Percentiles rank a stretch among this genome's conserved stretches.
Evolutionary conservation across 1,140 invertebrate genomes (phyloP).

Genomic region (Philopotamus ludificatus): DNA sequence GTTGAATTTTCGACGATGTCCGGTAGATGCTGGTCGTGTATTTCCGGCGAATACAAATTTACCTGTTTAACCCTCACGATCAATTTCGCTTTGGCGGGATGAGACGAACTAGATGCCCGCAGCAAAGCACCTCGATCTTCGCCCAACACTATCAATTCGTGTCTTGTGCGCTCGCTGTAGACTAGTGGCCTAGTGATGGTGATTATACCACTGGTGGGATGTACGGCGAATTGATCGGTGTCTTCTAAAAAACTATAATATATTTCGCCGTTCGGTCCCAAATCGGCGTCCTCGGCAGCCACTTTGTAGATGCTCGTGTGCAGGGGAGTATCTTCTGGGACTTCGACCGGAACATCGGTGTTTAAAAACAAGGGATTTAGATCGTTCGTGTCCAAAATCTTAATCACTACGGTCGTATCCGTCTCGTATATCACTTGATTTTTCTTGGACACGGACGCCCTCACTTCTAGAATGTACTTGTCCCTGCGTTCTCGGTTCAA

Average conservation of each 20-base stretch:
- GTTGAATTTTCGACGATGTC: slow-evolving; percentile 82
- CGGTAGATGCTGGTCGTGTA: slow-evolving; percentile 75
- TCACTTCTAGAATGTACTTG: slow-evolving; percentile 76
- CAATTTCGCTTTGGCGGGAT: slow-evolving; percentile 70
- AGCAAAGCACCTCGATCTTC: slow-evolving; percentile 76
- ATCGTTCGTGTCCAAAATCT: slow-evolving; percentile 87
- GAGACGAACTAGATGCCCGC: slow-evolving; percentile 59
- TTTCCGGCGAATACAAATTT: slow-evolving; percentile 83
- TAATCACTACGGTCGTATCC: slow-evolving; percentile 74
- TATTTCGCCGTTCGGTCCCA: slow-evolving; percentile 92
- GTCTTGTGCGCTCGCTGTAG: slow-evolving; percentile 65
- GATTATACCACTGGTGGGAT: slow-evolving; percentile 88
- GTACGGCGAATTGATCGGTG: slow-evolving; percentile 84
- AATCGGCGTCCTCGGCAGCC: slow-evolving; percentile 89
- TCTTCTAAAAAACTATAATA: slow-evolving; percentile 90
- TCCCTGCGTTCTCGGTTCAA: slow-evolving; percentile 89
- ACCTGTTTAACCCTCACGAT: slow-evolving; percentile 79
- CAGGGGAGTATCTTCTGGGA: slow-evolving; percentile 86
- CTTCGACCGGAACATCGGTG: slow-evolving; percentile 78
- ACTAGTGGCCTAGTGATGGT: slow-evolving; percentile 78
- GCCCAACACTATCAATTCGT: slow-evolving; percentile 78
- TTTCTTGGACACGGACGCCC: slow-evolving; percentile 65
- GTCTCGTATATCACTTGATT: slow-evolving; percentile 63
- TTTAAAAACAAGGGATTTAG: slow-evolving; percentile 89
- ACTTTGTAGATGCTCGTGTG: slow-evolving; percentile 76